These are phyloP conservation scores for Leptodactylus fallax DNA, from an alignment of 2,797 vertebrate genomes.

Conservation along the genomic window DNA sequence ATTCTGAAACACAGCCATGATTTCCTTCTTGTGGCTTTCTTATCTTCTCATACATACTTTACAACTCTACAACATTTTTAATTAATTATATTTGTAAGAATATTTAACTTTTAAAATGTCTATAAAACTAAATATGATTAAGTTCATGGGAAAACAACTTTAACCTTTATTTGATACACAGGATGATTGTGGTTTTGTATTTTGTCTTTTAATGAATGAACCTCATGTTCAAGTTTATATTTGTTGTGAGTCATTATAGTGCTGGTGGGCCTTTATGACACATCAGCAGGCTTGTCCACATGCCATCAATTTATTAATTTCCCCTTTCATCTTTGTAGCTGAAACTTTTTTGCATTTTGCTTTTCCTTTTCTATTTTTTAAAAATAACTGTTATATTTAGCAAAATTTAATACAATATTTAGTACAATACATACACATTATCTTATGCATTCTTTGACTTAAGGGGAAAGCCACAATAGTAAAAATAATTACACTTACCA, in stretches of 20 bases:
- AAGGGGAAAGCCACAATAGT: not conserved
- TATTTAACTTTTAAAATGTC: too few species aligned
- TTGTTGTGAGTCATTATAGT: not conserved
- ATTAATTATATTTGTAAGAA: too few species aligned
- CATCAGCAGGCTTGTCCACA: too few species aligned
- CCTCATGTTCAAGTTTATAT: not conserved
- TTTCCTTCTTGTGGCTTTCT: too few species aligned
- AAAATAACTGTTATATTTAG: not conserved
- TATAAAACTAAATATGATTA: too few species aligned
- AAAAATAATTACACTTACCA: conserved; percentile 70
- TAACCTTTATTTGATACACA: not conserved
- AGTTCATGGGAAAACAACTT: too few species aligned
- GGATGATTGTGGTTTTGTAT: not conserved
- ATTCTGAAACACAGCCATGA: too few species aligned
- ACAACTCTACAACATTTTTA: too few species aligned
- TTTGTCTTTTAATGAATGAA: not conserved
- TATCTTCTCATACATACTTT: too few species aligned
- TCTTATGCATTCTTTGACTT: not conserved
- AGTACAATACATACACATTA: not conserved
- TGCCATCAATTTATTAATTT: not conserved
- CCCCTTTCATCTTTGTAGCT: not conserved
- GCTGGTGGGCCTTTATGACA: not conserved
- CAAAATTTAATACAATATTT: not conserved
- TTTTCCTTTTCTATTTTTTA: not conserved
- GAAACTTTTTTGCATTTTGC: not conserved